phyloP scores from a whole-genome alignment of 2,888 invertebrate species.

The Abrostola tripartita region DNA sequence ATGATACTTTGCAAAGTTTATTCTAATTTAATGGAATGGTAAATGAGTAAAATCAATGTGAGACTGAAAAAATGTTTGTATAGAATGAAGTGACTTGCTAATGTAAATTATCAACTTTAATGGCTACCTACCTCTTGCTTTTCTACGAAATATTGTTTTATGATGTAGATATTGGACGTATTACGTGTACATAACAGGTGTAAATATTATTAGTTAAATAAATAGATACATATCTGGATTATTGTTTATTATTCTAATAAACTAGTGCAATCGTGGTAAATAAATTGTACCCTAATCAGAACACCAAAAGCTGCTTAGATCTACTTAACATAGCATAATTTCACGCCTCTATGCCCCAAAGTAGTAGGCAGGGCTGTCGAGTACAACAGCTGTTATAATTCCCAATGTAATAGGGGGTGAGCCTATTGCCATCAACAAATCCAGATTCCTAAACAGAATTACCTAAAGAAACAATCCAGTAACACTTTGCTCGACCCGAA shows the following conservation, averaged over 20 bases:
- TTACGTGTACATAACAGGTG: conserved; percentile 53
- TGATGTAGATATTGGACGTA: conserved; percentile 50
- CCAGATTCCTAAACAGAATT: too few relatives aligned
- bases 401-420: too few relatives aligned
- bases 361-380: too few relatives aligned
- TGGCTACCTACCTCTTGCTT: conserved; percentile 45
- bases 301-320: too few relatives aligned
- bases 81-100: conserved; percentile 45
- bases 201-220: conserved; percentile 54
- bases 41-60: conserved; percentile 31
- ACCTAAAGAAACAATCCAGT: too few relatives aligned
- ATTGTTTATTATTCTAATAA: conserved; percentile 11
- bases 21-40: conserved; percentile 27
- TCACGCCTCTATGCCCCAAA: too few relatives aligned
- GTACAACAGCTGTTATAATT: too few relatives aligned
- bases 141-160: conserved; percentile 43
- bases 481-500: too few relatives aligned
- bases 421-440: too few relatives aligned
- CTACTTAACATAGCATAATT: too few relatives aligned
- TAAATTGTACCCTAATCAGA: too few relatives aligned
- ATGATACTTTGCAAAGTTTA: conserved; percentile 5
- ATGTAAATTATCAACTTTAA: conserved; percentile 39
- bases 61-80: conserved; percentile 46
- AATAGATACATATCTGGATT: conserved; percentile 54
- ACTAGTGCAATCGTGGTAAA: background rate